phyloP scores from a whole-genome alignment of 2,797 vertebrate species.

The Hozukius guyotensis region DNA sequence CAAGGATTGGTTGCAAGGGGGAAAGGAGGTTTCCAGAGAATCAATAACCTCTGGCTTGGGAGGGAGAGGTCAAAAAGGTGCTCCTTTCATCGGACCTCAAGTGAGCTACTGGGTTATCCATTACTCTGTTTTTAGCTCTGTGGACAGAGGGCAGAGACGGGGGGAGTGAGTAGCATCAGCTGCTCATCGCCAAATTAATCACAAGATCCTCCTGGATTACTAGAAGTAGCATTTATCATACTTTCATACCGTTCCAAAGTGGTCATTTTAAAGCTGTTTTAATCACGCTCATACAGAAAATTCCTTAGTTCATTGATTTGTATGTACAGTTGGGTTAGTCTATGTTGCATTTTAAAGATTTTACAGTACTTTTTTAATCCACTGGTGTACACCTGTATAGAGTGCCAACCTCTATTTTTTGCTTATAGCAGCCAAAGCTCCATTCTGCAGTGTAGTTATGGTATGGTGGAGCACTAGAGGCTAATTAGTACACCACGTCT shows the following conservation, averaged over 20 bases:
- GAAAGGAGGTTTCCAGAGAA: conserved; percentile 51
- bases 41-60: conserved; percentile 64
- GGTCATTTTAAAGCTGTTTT: not conserved
- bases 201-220: conserved; percentile 23
- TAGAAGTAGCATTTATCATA: conserved; percentile 12
- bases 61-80: conserved; percentile 40
- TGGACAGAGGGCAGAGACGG: not conserved
- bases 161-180: conserved; percentile 4
- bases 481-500: conserved; percentile 76
- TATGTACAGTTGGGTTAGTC: not conserved
- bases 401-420: conserved; percentile 23
- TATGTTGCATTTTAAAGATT: not conserved
- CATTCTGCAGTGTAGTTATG: conserved; percentile 65
- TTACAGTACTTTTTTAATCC: not conserved
- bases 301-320: not conserved
- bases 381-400: not conserved
- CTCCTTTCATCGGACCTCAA: conserved; percentile 36
- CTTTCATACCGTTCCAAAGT: not conserved
- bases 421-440: conserved; percentile 24
- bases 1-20: conserved; percentile 30
- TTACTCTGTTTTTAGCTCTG: conserved; percentile 56
- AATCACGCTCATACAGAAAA: not conserved
- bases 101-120: conserved; percentile 48
- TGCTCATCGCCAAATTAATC: conserved; percentile 44
- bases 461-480: conserved; percentile 52